Evolutionary conservation across 2,797 vertebrate species (phyloP).

Genomic region (Chelon labrosus): DNA sequence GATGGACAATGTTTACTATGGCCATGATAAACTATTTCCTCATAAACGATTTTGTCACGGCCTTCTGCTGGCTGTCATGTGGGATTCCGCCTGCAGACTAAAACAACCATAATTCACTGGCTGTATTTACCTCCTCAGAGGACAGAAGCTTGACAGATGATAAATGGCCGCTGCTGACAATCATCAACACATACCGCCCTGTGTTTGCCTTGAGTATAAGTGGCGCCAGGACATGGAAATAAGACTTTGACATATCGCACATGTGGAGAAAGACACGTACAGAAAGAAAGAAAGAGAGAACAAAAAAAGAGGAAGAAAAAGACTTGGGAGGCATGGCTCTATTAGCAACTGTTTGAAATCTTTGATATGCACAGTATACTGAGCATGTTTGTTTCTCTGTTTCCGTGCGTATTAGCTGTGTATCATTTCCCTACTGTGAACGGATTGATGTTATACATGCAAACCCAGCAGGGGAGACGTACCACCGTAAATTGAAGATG

Average conservation of each 20-base stretch:
- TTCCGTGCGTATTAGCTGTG: conserved; percentile 54
- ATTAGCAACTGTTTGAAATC: conserved; percentile 68
- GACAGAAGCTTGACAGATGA: conserved; percentile 93
- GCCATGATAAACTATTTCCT: conserved; percentile 90
- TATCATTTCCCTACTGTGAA: conserved; percentile 69
- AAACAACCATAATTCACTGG: conserved; percentile 93
- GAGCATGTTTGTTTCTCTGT: conserved; percentile 67
- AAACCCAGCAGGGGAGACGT: conserved; percentile 61
- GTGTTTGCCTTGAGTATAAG: conserved; percentile 93
- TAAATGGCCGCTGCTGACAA: conserved; percentile 95
- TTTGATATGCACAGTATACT: conserved; percentile 58
- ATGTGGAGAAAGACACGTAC: conserved; percentile 53
- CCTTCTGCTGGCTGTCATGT: conserved; percentile 88
- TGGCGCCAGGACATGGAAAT: conserved; percentile 92
- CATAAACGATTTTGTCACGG: conserved; percentile 86
- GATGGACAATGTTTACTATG: conserved; percentile 81
- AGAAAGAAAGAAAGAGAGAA: conserved; percentile 23
- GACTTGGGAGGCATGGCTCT: conserved; percentile 8
- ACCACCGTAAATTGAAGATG: conserved; percentile 66
- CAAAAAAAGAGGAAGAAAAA: conserved; percentile 37
- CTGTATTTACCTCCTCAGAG: conserved; percentile 93
- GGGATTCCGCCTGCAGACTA: conserved; percentile 91
- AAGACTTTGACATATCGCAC: conserved; percentile 86
- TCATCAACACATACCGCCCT: conserved; percentile 90
- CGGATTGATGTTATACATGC: conserved; percentile 74